phyloP scores from a whole-genome alignment of 1,140 invertebrate genomes.

The Anthonomus grandis region DNA sequence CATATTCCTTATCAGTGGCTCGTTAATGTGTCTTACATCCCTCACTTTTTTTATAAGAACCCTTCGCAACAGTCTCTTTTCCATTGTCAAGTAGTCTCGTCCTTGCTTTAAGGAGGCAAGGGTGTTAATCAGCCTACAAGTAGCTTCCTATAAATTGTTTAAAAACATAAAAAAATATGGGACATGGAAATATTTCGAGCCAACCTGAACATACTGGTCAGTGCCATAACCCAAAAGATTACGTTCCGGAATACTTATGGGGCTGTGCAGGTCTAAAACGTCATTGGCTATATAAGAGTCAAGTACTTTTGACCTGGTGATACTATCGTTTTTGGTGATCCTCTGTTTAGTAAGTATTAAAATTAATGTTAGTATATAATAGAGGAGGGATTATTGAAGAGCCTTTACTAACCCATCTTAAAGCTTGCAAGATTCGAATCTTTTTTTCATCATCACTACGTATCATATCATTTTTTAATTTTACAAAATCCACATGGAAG shows the following conservation, averaged over 20 bases:
- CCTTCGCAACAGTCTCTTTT: slow-evolving; percentile 14
- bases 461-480: slow-evolving; percentile 16
- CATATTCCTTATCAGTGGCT: slow-evolving; percentile 19
- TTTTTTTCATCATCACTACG: slow-evolving; percentile 13
- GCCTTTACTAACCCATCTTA: slow-evolving; percentile 19
- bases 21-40: slow-evolving; percentile 15
- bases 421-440: slow-evolving; percentile 19
- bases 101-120: slow-evolving; percentile 19
- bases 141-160: slow-evolving; percentile 17
- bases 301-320: slow-evolving; percentile 13
- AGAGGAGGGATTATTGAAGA: background rate
- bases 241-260: slow-evolving; percentile 21
- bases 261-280: slow-evolving; percentile 12
- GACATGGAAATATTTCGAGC: background rate
- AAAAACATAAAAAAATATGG: background rate
- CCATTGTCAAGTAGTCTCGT: slow-evolving; percentile 18
- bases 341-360: slow-evolving; percentile 6
- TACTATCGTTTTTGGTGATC: slow-evolving; percentile 17
- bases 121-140: slow-evolving; percentile 21
- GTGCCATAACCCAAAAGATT: slow-evolving; percentile 1
- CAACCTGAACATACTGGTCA: slow-evolving; percentile 19
- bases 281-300: slow-evolving; percentile 16
- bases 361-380: background rate
- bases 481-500: slow-evolving; percentile 13
- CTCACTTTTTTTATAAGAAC: slow-evolving; percentile 20